A percentile compares a stretch with the other conserved stretches of the same genome.
phyloP scores from a whole-genome alignment of 1,140 invertebrate genomes.

The Coenobita brevimanus region DNA sequence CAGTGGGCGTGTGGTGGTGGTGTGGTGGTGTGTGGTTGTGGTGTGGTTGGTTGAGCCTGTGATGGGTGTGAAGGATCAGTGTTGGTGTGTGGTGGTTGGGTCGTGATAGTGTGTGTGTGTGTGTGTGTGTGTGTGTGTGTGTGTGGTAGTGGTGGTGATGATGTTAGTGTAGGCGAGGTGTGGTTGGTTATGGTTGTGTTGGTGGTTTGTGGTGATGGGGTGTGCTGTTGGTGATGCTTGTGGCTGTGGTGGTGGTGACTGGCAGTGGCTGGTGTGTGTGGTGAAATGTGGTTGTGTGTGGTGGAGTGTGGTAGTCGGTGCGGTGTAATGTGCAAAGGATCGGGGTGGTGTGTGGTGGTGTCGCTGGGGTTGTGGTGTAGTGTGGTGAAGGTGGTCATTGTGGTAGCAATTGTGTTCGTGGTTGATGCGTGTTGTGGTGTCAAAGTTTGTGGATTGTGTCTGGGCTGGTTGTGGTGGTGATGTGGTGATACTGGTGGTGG shows the following conservation, averaged over 20 bases:
- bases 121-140: not conserved
- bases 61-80: not conserved
- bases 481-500: too few species aligned
- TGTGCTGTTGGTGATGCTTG: not conserved
- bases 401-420: too few species aligned
- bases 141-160: not conserved
- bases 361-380: too few species aligned
- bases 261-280: not conserved
- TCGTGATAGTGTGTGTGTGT: not conserved
- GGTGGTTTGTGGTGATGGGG: not conserved
- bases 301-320: too few species aligned
- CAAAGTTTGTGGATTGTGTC: too few species aligned
- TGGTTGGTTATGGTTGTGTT: not conserved
- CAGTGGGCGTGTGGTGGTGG: not conserved
- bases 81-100: not conserved
- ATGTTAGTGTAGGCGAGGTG: not conserved
- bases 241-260: not conserved
- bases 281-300: too few species aligned
- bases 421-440: too few species aligned
- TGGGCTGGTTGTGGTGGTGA: too few species aligned
- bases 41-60: not conserved
- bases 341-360: too few species aligned
- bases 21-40: not conserved
- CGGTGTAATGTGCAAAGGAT: too few species aligned
- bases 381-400: too few species aligned